Base-by-base conservation (phyloP, 2,888 invertebrate species). In the Merodon equestris region DNA sequence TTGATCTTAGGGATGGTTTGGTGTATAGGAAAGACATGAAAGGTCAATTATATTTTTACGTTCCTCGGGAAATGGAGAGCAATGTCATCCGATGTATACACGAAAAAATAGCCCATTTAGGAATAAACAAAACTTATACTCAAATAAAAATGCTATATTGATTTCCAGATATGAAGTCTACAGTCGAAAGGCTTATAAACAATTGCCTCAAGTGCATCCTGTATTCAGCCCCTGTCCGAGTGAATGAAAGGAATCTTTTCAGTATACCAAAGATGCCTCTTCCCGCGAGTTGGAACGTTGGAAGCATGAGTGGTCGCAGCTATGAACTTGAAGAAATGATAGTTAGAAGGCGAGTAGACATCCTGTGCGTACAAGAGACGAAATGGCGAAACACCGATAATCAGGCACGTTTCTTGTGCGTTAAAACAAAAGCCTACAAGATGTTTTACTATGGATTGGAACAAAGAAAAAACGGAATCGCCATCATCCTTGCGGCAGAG, bases 71-170 rank as follows among this genome's bases (percentile, higher is more conserved):
- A 51, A 72, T 72, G 63, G 50, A 57, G 3, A 12, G 47, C 7
- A 72, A 71, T 13, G 34, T 54, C 0, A 70, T 70, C 1, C 17
- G 13, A 54, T 53, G 13, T 12, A 58, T 12, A n/a, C 61, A 70
- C 12, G 61, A 54, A 5, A 56, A 61, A 15, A 47, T 63, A 9
- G 27, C 54, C 3, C 71, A 64, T 17, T 42, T 71, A 10, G 50
- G 56, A 0, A 27, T 56, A 1, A 63, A 71, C 1, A 50, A 61
- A 10, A 40, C 14, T 1, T 42, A 19, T 1, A 13, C 48, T 9
- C 15, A 57, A 1, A 1, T 67, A 5, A 4, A 14, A 3, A 42
- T 44, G 12, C 63, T 34, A 5, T 71, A 71, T 36, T 71, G 71
- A 63, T 71, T 71, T 9, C 34, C 71, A 0, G 17, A 15, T 18